These are phyloP conservation scores for Stomorhina lunata DNA, from an alignment of 2,888 invertebrate species.

Conservation along the genomic window DNA sequence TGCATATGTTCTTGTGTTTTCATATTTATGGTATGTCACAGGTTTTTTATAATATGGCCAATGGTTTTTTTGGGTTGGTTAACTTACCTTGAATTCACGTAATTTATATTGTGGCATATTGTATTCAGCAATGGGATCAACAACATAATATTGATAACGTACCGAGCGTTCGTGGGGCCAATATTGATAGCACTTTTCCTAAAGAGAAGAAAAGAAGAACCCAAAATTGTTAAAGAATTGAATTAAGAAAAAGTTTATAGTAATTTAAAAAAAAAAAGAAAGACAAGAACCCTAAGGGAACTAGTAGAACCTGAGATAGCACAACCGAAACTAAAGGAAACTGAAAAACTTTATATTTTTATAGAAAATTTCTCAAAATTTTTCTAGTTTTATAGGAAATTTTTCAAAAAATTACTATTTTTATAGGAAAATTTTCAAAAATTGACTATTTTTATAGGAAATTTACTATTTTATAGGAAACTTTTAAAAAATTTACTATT, in stretches of 20 bases:
- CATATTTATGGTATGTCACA: background rate
- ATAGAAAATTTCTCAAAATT: too few species aligned
- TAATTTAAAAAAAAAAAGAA: background rate
- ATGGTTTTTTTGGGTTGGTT: background rate
- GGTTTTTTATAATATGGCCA: background rate
- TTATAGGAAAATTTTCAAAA: too few species aligned
- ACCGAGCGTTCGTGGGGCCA: slow-evolving; percentile 99
- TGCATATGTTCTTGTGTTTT: background rate
- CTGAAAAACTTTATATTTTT: too few species aligned
- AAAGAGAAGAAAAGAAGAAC: slow-evolving; percentile 9
- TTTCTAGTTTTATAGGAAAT: too few species aligned
- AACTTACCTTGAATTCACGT: slow-evolving; percentile 93
- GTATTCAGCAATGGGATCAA: slow-evolving; percentile 99
- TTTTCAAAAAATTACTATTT: too few species aligned
- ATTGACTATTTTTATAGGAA: too few species aligned
- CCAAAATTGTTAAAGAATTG: slow-evolving; percentile 18
- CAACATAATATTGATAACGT: slow-evolving; percentile 98
- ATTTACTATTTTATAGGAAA: too few species aligned
- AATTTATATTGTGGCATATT: slow-evolving; percentile 99
- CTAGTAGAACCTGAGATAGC: too few species aligned
- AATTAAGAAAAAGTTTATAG: slow-evolving; percentile 36
- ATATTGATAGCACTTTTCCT: slow-evolving; percentile 99
- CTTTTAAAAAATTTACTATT: too few species aligned
- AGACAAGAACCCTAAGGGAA: too few species aligned
- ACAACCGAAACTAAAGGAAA: too few species aligned